Percentiles rank a stretch among this genome's conserved stretches.
These are phyloP conservation scores for Heliothis virescens DNA, from an alignment of 1,140 invertebrate genomes.

Conservation along the genomic window DNA sequence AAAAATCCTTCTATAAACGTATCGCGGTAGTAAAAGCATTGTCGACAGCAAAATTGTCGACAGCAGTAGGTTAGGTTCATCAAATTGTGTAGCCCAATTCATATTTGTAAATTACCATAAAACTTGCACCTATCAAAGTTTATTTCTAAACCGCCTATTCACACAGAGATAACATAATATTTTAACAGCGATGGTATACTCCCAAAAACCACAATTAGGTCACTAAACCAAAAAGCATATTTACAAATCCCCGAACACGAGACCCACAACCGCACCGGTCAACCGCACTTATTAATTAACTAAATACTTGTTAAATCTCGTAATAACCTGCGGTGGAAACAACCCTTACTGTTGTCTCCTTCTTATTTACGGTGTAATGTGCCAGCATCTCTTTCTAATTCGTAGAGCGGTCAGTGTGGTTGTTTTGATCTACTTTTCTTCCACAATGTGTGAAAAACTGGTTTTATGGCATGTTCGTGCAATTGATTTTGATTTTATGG, in stretches of 20 bases:
- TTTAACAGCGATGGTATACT: slow-evolving; percentile 36
- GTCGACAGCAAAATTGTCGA: no score
- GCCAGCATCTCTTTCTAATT: slow-evolving; percentile 61
- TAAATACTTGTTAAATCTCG: slow-evolving; percentile 83
- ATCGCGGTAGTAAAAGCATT: no score
- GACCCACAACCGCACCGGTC: slow-evolving; percentile 73
- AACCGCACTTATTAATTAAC: slow-evolving; percentile 84
- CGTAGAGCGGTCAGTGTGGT: slow-evolving; percentile 47
- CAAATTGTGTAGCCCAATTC: no score
- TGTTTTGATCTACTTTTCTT: slow-evolving; percentile 25
- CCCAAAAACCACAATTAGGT: slow-evolving; percentile 71
- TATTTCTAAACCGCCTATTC: slow-evolving; percentile 9
- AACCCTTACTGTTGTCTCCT: slow-evolving; percentile 72
- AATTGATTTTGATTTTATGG: not conserved
- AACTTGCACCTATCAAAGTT: slow-evolving; percentile 18
- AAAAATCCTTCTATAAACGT: no score
- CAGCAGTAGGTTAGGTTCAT: no score
- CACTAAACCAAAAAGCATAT: slow-evolving; percentile 76
- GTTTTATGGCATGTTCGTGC: not conserved
- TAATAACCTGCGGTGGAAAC: slow-evolving; percentile 82
- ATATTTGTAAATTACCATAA: no score
- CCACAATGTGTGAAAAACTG: not conserved
- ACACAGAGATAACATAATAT: slow-evolving; percentile 32
- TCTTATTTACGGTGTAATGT: slow-evolving; percentile 55
- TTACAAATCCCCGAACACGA: slow-evolving; percentile 69